Evolutionary conservation across 2,797 vertebrate species (phyloP), one percentile per base, ranked within the genome.

Genomic region (Cheirogaleus major): DNA sequence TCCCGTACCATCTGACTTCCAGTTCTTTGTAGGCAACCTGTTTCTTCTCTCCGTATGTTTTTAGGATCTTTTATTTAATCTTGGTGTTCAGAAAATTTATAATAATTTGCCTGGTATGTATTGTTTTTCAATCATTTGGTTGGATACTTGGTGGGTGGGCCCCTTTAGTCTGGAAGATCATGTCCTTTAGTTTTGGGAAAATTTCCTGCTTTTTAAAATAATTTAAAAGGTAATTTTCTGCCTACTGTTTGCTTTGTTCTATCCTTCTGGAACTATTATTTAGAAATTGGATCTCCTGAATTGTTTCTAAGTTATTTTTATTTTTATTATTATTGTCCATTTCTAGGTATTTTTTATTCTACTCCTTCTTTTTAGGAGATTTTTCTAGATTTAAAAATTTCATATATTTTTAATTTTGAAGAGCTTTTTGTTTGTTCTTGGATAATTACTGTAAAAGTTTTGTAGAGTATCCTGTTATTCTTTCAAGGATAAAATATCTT

Each of bases 401-500:
- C 15, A n/a, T 72, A 23, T 79, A 38, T 87, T 90, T 95, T 87
- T 67, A 55, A 87, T 72, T 86, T 65, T 45, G 32, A 84, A 95
- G 48, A 20, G 9, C 20, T 89, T 65, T 59, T 23, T 92, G 86
- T 57, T 57, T 30, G 65, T 80, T 65, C 48, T 80, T 65, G 38
- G 9, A 82, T 63, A 63, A 45, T 76, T 76, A 75, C 32, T 76
- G 75, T 63, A 55, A 95, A 61, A 84, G 8, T 63, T 83, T 84
- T 70, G 25, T 48, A n/a, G 67, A 65, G 9, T 70, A 20, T 65
- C 20, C 41, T 32, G 3, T 82, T 91, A 57, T 83, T 93, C 78
- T 79, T 90, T 95, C 38, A 95, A 91, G 30, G 8, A 83, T 87
- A 23, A 88, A 73, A 83, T 93, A n/a, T 27, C 5, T 76, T 57